Evolutionary conservation across 2,888 invertebrate genomes (phyloP).

Genomic region (Pheosia gnoma): DNA sequence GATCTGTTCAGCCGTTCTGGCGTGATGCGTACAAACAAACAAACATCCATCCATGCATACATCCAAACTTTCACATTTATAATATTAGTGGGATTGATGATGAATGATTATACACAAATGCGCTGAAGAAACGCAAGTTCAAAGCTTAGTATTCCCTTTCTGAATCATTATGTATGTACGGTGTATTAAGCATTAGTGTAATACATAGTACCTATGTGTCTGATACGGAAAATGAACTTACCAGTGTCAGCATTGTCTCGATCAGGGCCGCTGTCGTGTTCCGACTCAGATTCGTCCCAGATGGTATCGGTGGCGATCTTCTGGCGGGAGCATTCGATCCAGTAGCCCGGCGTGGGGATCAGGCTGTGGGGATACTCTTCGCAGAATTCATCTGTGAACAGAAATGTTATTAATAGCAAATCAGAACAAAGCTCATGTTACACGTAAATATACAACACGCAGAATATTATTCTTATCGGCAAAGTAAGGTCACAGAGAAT

Average conservation of each 20-base stretch:
- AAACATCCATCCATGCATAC: no score
- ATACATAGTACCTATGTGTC: no score
- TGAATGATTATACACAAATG: no score
- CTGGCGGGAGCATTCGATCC: constrained; percentile 98
- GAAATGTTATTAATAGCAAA: not conserved
- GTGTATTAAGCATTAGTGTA: no score
- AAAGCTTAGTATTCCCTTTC: no score
- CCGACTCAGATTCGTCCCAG: constrained; percentile 94
- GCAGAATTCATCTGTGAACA: constrained; percentile 93
- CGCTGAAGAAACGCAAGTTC: no score
- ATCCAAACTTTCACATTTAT: no score
- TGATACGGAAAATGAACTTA: constrained; percentile 42
- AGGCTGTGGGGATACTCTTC: constrained; percentile 96
- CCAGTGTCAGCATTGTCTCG: constrained; percentile 75
- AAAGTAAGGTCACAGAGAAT: not conserved
- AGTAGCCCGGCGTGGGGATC: constrained; percentile 96
- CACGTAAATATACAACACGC: not conserved
- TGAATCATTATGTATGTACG: no score
- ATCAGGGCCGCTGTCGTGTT: constrained; percentile 87
- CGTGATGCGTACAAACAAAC: no score
- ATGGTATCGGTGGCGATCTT: constrained; percentile 93
- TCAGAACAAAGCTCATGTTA: not conserved
- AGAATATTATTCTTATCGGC: not conserved
- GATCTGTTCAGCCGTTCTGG: no score
- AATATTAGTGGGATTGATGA: no score